Evolutionary conservation across 1,140 invertebrate genomes (phyloP).

Genomic region (Drosophila bocqueti): DNA sequence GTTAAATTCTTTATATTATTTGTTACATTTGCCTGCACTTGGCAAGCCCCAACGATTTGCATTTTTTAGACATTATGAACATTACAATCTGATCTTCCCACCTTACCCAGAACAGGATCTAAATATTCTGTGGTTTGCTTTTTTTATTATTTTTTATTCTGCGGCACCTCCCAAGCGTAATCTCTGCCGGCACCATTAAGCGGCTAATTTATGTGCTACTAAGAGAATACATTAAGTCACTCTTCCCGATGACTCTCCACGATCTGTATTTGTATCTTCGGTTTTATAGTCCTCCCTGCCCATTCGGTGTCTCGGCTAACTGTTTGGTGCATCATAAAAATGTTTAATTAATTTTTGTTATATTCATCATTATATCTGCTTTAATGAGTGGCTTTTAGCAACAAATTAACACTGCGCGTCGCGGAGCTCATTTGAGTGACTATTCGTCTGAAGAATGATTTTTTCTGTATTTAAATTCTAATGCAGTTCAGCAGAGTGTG

Average conservation of each 20-base stretch:
- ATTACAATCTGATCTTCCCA: conserved; percentile 22
- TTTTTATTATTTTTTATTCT: conserved; percentile 10
- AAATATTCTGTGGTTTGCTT: conserved; percentile 16
- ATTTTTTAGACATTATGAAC: conserved; percentile 24
- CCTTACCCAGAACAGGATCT: conserved; percentile 42
- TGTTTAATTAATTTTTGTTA: conserved; percentile 56
- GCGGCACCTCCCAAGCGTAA: conserved; percentile 26
- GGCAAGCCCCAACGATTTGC: neutral
- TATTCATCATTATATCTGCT: conserved; percentile 49
- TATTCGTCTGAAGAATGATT: neutral
- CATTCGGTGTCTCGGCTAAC: conserved; percentile 26
- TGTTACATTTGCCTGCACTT: neutral
- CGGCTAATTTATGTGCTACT: conserved; percentile 49
- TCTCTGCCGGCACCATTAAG: conserved; percentile 38
- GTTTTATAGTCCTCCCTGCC: conserved; percentile 35
- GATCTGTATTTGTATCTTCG: conserved; percentile 32
- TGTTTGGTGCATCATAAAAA: conserved; percentile 59
- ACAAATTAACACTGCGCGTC: conserved; percentile 38
- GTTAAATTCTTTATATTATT: conserved; percentile 7
- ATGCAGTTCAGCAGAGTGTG: neutral
- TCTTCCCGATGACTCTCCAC: conserved; percentile 33
- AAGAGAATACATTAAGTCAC: conserved; percentile 39
- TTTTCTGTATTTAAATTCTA: conserved; percentile 4
- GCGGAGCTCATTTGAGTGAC: conserved; percentile 14
- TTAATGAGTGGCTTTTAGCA: conserved; percentile 57